Evolutionary conservation across 2,113 vertebrate genomes (phyloP), one percentile per base, ranked within the genome.

Genomic region (Notiomystis cincta): DNA sequence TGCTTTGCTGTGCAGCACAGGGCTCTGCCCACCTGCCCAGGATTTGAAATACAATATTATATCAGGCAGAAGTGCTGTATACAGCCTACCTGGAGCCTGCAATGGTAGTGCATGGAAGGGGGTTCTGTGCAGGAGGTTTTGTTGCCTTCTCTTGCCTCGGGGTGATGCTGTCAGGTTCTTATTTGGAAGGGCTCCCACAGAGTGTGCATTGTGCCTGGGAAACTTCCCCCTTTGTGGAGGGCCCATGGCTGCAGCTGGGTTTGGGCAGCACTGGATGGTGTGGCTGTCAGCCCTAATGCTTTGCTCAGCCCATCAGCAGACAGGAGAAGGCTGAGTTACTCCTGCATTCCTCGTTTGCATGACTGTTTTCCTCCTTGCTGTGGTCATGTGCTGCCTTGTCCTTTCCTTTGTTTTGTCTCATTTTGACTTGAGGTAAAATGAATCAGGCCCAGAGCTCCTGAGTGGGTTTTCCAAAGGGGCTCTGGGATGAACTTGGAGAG

Each of bases 211-310:
- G 1, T 80, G 9, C 35, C 7, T 72, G 10, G 10, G 3, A 11
- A 35, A 2, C 4, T 9, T 42, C 1, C 6, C 9, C 3, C 1
- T 4, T 22, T 50, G 44, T 50, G 44, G 66, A 69, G n/a, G 3
- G 11, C 3, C 11, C 0, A 0, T n/a, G 56, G 28, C 30, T 48
- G 27, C 15, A 56, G 28, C 17, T 77, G 37, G 6, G 9, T 15
- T 73, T 28, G 23, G 30, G 40, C 45, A 77, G 53, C 37, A 3
- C 11, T 40, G 33, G 18, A 33, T 44, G n/a, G 3, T 14, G 58
- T 77, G 47, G 7, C 25, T 20, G 31, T 57, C 33, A 15, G 65
- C 24, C 38, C 6, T 10, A 1, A n/a, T 69, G 19, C 31, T 58
- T 40, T 50, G 20, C 30, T 72, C 35, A 24, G n/a, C 19, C 67